A percentile compares a stretch with the other conserved stretches of the same genome.
Evolutionary conservation across 2,113 vertebrate genomes (phyloP).

Genomic region (Petrocephalus zakoni): DNA sequence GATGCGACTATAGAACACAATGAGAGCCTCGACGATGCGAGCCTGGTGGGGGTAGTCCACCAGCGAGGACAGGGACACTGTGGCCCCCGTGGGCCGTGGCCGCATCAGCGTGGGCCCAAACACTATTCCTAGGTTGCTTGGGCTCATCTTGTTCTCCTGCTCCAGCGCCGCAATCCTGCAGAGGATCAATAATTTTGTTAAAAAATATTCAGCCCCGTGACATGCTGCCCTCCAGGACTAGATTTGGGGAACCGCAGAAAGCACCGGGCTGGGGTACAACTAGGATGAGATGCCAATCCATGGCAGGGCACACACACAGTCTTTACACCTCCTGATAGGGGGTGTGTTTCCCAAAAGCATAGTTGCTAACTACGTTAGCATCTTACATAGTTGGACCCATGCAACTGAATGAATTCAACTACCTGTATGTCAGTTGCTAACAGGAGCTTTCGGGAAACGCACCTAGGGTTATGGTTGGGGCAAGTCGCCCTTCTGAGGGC

Average conservation of each 20-base stretch:
- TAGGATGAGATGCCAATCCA: not conserved
- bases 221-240: not conserved
- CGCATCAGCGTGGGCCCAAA: slow-evolving; percentile 92
- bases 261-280: not conserved
- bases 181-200: not conserved
- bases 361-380: no score
- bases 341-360: no score
- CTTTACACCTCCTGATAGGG: no score
- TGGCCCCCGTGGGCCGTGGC: slow-evolving; percentile 83
- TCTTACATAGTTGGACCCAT: no score
- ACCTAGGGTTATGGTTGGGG: not conserved
- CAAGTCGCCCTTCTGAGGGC: no score
- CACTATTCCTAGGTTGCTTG: slow-evolving; percentile 88
- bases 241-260: not conserved
- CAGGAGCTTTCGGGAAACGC: no score
- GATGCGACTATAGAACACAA: slow-evolving; percentile 76
- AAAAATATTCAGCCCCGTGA: not conserved
- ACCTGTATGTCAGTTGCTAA: no score
- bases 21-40: slow-evolving; percentile 80
- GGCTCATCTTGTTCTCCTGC: slow-evolving; percentile 91
- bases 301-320: not conserved
- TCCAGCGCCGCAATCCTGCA: slow-evolving; percentile 84
- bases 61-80: slow-evolving; percentile 86
- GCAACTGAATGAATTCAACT: no score
- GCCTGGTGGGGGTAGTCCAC: slow-evolving; percentile 97